Evolutionary conservation across 2,797 vertebrate genomes (phyloP).

Genomic region (Coreius guichenoti): DNA sequence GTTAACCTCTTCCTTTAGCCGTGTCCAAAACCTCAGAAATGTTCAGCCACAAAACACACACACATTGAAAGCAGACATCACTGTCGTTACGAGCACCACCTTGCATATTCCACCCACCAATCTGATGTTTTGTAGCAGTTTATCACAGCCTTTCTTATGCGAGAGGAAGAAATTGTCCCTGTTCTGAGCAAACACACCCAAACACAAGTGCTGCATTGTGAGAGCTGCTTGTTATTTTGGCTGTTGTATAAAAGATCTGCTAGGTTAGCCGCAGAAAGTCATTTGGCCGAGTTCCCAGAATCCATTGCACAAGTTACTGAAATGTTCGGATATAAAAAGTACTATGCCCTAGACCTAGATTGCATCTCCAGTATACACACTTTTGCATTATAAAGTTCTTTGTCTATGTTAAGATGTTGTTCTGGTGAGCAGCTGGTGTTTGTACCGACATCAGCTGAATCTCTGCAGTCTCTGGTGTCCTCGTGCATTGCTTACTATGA

Average conservation of each 20-base stretch:
- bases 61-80: conserved; percentile 14
- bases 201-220: conserved; percentile 19
- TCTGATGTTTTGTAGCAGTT: not conserved
- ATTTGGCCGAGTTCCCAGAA: conserved; percentile 52
- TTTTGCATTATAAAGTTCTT: conserved; percentile 47
- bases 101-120: conserved; percentile 2
- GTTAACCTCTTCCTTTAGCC: conserved; percentile 50
- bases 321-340: conserved; percentile 53
- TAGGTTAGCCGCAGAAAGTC: conserved; percentile 49
- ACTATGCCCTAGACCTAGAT: conserved; percentile 48
- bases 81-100: conserved; percentile 1
- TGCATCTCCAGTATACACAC: conserved; percentile 48
- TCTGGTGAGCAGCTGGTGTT: conserved; percentile 46
- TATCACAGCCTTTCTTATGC: not conserved
- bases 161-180: not conserved
- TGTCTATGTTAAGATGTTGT: conserved; percentile 30
- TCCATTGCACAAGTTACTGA: conserved; percentile 55
- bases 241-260: conserved; percentile 41
- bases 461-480: conserved; percentile 44
- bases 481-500: conserved; percentile 53
- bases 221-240: conserved; percentile 45
- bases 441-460: conserved; percentile 53
- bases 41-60: conserved; percentile 21
- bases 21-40: conserved; percentile 39
- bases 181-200: conserved; percentile 25